Base-by-base conservation (phyloP, 2,888 invertebrate species). In the Isoperla grammatica region DNA sequence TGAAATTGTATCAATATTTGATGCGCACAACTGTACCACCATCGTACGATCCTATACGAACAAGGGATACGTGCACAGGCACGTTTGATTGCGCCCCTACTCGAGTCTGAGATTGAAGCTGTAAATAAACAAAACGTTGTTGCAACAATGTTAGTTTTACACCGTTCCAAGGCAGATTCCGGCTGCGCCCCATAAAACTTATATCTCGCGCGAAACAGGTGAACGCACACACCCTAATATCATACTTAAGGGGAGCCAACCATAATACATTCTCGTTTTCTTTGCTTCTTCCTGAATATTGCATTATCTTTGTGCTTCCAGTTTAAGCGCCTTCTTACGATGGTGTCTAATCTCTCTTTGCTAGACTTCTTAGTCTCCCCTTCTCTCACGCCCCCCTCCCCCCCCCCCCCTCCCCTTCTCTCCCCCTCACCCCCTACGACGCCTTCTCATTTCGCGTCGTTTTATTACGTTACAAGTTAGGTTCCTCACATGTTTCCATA, bases 201-300 rank as follows among this genome's bases (percentile, higher is more conserved):
- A 20, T 53, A 37, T 53, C 53, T 53, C 20, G 37, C 1, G 8
- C 8, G 37, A 53, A 53, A 19, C 53, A 53, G 53, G 53, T 53
- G 53, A 35, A 53, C 37, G 19, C 35, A 37, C 53, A 37, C 35
- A 37, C 53, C 53, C 13, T 53, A 53, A 53, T 53, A 53, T 35
- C 53, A 37, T 39, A 53, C 20, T 37, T 37, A 29, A 53, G 53
- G 53, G 35, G 53, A 35, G 37, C 37, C 35, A 37, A 39, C 53
- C 53, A 17, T 53, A 53, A 53, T 53, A 53, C 29, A 29, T 35
- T 37, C 17, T 39, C 35, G 17, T 37, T 37, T 13, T 17, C 19
- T 9, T 45, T 15, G 17, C 19, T 45, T 53, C 53, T 37, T 37
- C 37, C 53, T 53, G 53, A 53, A 53, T 53, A 53, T 53, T 53